These are phyloP conservation scores for Pseudocheirus occidentalis DNA, from an alignment of 2,797 vertebrate genomes.

Conservation along the genomic window DNA sequence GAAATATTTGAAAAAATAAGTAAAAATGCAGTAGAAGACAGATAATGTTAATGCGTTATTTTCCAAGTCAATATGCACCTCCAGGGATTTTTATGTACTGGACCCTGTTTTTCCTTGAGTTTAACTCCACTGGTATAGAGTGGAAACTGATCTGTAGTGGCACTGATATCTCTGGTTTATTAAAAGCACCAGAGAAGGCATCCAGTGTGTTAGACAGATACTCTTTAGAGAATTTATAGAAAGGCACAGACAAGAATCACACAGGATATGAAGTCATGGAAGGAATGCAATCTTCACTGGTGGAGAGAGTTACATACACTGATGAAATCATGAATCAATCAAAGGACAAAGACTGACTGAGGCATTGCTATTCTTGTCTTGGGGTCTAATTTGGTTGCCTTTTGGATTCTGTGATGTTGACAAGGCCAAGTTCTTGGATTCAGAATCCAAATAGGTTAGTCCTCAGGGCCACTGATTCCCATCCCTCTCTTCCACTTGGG, in stretches of 20 bases:
- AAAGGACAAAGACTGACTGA: constrained; percentile 30
- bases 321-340: not conserved
- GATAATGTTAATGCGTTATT: not conserved
- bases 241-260: not conserved
- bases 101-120: not conserved
- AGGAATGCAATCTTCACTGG: not conserved
- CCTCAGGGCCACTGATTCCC: not conserved
- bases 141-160: not conserved
- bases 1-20: not conserved
- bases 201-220: not conserved
- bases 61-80: not conserved
- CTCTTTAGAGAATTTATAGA: not conserved
- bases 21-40: not conserved
- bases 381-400: not conserved
- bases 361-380: not conserved
- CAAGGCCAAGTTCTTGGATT: not conserved
- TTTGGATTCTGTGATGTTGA: not conserved
- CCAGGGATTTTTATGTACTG: not conserved
- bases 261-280: constrained; percentile 9
- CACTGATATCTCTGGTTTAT: not conserved
- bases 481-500: not conserved
- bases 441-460: not conserved
- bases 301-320: not conserved
- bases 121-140: not conserved
- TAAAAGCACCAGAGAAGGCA: not conserved